Evolutionary conservation across 2,888 invertebrate genomes (phyloP).

Genomic region (Cheilosia variabilis): DNA sequence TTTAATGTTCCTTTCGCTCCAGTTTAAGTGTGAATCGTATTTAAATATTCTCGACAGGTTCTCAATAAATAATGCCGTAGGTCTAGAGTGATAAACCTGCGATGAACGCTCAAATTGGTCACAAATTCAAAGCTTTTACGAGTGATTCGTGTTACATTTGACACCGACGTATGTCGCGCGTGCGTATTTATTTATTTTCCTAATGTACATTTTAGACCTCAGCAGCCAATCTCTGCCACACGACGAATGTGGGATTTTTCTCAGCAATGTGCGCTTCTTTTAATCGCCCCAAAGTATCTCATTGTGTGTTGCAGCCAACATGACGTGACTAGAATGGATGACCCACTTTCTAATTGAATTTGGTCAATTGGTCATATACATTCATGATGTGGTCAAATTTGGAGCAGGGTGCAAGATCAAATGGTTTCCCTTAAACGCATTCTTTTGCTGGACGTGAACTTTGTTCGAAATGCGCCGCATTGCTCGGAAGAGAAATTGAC

Average conservation of each 20-base stretch:
- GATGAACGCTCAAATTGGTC: conserved; percentile 42
- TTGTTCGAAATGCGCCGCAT: conserved; percentile 39
- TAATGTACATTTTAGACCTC: neutral
- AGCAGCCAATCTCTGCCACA: neutral
- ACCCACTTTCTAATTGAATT: conserved; percentile 64
- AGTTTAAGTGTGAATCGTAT: conserved; percentile 52
- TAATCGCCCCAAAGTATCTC: conserved; percentile 45
- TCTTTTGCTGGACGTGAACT: conserved; percentile 61
- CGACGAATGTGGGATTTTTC: conserved; percentile 1
- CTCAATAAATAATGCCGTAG: conserved; percentile 72
- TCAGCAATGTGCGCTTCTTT: neutral
- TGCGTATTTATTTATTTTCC: conserved; percentile 26
- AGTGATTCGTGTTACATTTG: conserved; percentile 35
- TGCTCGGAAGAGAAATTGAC: conserved; percentile 60
- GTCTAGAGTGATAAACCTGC: conserved; percentile 34
- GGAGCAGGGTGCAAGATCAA: conserved; percentile 57
- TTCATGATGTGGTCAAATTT: conserved; percentile 26
- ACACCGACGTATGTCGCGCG: conserved; percentile 42
- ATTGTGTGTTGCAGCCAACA: conserved; percentile 3
- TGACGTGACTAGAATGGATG: conserved; percentile 61
- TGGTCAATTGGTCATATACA: conserved; percentile 42
- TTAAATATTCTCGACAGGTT: conserved; percentile 57
- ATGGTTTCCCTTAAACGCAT: conserved; percentile 52
- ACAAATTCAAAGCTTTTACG: conserved; percentile 39
- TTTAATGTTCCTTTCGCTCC: conserved; percentile 43